Evolutionary conservation across 2,113 vertebrate genomes (phyloP).

Genomic region (Cromileptes altivelis): DNA sequence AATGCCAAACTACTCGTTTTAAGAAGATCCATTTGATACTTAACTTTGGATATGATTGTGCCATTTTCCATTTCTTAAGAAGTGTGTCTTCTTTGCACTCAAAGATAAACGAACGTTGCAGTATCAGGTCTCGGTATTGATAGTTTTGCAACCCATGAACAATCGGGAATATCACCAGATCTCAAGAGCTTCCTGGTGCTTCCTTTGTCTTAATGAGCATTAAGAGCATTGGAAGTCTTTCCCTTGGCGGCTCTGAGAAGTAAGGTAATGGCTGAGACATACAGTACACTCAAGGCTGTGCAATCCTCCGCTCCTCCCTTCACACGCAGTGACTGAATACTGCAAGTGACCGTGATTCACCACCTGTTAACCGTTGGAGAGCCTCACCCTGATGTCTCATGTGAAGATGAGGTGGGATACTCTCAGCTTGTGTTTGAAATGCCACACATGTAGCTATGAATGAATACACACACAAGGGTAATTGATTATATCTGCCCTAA

Average conservation of each 20-base stretch:
- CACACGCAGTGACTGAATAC: constrained; percentile 32
- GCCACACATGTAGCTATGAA: neutral
- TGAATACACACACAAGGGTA: neutral
- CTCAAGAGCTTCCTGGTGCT: constrained; percentile 11
- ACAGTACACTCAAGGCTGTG: neutral
- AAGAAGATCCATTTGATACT: neutral
- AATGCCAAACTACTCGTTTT: neutral
- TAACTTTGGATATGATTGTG: neutral
- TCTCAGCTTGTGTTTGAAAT: neutral
- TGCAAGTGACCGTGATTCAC: constrained; percentile 9
- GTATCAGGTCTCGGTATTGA: neutral
- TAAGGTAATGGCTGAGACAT: constrained; percentile 18
- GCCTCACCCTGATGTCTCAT: neutral
- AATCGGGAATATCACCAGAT: neutral
- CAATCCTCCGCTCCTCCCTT: constrained; percentile 4
- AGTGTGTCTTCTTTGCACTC: neutral
- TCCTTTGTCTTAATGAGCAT: neutral
- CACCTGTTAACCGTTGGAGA: neutral
- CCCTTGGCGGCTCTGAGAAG: neutral
- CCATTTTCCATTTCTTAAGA: neutral
- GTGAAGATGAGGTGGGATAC: neutral
- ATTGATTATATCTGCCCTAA: neutral
- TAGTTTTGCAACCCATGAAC: neutral
- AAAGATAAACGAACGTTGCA: neutral
- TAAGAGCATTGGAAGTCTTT: neutral